Conservation (phyloP, 2,797 vertebrate genomes). For the Sebastes goodei region DNA sequence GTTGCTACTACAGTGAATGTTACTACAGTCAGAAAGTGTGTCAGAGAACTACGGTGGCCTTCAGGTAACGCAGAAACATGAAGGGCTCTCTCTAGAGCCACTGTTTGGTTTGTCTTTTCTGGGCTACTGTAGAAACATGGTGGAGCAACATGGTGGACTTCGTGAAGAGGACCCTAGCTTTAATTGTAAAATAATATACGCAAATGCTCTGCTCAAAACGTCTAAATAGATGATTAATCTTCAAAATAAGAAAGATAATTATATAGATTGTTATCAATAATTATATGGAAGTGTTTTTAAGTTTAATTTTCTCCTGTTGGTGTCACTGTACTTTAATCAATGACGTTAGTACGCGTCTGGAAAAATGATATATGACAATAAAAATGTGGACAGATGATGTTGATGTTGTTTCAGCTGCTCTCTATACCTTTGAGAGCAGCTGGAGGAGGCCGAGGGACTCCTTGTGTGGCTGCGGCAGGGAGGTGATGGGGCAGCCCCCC, state of each 20-base stretch:
- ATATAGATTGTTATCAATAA: too few relatives aligned
- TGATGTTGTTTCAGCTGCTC: background rate
- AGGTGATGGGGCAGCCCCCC: constrained; percentile 78
- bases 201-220: background rate
- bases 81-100: too few relatives aligned
- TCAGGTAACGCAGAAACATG: too few relatives aligned
- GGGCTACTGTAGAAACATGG: too few relatives aligned
- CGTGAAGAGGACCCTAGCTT: background rate
- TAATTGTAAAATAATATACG: background rate
- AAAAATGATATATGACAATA: background rate
- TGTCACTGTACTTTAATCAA: background rate
- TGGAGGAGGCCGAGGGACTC: constrained; percentile 83
- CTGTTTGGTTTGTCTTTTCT: too few relatives aligned
- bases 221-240: background rate
- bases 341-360: background rate
- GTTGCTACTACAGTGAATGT: too few relatives aligned
- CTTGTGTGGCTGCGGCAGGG: constrained; percentile 73
- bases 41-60: too few relatives aligned
- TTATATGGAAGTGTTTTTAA: too few relatives aligned
- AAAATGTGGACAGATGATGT: background rate
- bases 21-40: too few relatives aligned
- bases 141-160: too few relatives aligned
- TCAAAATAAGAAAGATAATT: too few relatives aligned
- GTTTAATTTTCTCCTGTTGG: too few relatives aligned
- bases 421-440: constrained; percentile 71